phyloP scores from a whole-genome alignment of 2,888 invertebrate genomes.

The Meandrusa payeni region DNA sequence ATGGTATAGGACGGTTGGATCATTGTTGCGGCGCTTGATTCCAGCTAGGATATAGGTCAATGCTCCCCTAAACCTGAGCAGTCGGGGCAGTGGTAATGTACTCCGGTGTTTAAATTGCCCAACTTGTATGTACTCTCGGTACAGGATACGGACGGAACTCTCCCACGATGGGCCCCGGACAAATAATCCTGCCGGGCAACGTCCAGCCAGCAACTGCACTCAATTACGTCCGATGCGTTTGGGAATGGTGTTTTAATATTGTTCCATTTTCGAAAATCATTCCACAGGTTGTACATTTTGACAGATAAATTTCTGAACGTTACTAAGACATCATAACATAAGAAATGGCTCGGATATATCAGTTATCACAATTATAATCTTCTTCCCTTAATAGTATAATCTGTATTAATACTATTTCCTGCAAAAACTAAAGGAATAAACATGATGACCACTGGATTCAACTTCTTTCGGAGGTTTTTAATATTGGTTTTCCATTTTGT shows the following conservation, averaged over 20 bases:
- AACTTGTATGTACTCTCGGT: constrained; percentile 72
- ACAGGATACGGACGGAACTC: constrained; percentile 64
- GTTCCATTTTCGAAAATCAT: no score
- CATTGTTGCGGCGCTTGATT: constrained; percentile 53
- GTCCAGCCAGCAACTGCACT: constrained; percentile 33
- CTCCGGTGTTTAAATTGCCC: constrained; percentile 78
- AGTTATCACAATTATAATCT: no score
- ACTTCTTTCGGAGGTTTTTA: no score
- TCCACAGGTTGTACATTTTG: no score
- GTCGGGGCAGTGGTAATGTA: constrained; percentile 76
- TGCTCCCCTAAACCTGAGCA: constrained; percentile 79
- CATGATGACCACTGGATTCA: no score
- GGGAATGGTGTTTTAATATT: constrained; percentile 63
- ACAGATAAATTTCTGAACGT: no score
- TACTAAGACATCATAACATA: no score
- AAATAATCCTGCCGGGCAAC: constrained; percentile 51
- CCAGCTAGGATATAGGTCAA: constrained; percentile 79
- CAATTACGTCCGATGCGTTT: constrained; percentile 53
- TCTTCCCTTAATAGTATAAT: no score
- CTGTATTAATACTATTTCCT: no score
- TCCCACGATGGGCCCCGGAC: constrained; percentile 42
- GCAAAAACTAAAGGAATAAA: no score
- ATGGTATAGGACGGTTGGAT: constrained; percentile 47
- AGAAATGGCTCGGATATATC: no score
- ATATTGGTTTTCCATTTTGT: no score